These are phyloP conservation scores for Sebastes jordani DNA, from an alignment of 2,797 vertebrate species.

Conservation along the genomic window DNA sequence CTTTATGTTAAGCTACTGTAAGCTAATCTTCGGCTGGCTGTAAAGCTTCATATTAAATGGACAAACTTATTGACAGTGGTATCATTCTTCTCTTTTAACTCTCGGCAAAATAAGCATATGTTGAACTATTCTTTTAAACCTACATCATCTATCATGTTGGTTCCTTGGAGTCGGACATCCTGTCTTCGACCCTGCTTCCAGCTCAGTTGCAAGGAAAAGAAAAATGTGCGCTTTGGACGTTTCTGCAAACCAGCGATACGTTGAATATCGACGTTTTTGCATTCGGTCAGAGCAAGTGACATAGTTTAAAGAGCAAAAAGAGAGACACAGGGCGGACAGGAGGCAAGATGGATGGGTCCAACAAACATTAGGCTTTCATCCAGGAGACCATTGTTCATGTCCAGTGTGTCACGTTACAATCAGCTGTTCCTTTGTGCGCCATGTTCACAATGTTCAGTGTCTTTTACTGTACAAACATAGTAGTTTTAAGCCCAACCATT, in stretches of 20 bases:
- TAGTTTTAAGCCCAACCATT: background rate
- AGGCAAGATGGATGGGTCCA: background rate
- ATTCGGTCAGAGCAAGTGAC: too few relatives aligned
- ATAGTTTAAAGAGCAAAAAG: too few relatives aligned
- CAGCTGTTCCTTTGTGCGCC: fast-evolving
- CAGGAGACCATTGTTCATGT: background rate
- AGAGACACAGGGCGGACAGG: too few relatives aligned
- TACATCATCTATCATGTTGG: too few relatives aligned
- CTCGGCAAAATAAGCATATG: background rate
- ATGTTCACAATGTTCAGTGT: background rate
- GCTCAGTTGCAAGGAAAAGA: too few relatives aligned
- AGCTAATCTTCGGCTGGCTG: background rate
- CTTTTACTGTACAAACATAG: background rate
- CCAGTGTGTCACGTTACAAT: too few relatives aligned
- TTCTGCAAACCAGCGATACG: too few relatives aligned
- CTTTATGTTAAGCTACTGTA: background rate
- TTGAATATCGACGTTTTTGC: too few relatives aligned
- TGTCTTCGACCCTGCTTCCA: background rate
- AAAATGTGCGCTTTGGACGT: too few relatives aligned
- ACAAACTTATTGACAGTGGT: background rate
- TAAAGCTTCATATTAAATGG: background rate
- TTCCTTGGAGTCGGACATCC: background rate
- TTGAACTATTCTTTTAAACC: background rate
- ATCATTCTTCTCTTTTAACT: background rate
- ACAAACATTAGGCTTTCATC: too few relatives aligned